Evolutionary conservation across 92 coral and sea anemone species (phyloP).

Genomic region (Montipora capitata): DNA sequence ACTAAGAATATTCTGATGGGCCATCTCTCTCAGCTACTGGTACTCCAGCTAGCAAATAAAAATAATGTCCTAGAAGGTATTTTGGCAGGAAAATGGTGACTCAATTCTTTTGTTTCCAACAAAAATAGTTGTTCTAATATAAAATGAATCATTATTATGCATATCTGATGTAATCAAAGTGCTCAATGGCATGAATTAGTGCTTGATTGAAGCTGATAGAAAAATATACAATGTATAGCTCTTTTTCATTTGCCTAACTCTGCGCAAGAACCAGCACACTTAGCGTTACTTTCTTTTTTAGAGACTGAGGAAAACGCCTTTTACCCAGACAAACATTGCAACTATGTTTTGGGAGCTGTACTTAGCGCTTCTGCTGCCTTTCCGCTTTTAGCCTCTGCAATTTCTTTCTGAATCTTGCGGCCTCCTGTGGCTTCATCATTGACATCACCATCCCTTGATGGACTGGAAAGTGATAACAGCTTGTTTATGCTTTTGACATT

Average conservation of each 20-base stretch:
- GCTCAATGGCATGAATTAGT: not conserved
- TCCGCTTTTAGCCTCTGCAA: not conserved
- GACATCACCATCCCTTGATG: not conserved
- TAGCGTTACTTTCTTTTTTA: not conserved
- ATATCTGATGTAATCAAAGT: not conserved
- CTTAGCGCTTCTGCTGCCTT: not conserved
- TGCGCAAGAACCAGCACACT: conserved; percentile 3
- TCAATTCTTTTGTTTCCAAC: not conserved
- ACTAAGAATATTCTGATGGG: not conserved
- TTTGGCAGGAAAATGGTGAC: conserved; percentile 6
- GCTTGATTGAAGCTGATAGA: not conserved
- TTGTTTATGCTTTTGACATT: no score
- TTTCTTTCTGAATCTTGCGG: not conserved
- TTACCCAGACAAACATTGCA: conserved; percentile 15
- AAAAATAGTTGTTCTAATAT: not conserved
- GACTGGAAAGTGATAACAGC: no score
- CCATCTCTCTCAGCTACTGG: conserved; percentile 8
- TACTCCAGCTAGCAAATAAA: conserved; percentile 14
- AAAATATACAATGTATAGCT: no score
- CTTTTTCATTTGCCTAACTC: not conserved
- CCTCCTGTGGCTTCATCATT: not conserved
- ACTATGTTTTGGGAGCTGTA: not conserved
- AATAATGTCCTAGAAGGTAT: not conserved
- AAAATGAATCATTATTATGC: not conserved
- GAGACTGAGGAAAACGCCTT: conserved; percentile 11